Evolutionary conservation across 2,113 vertebrate species (phyloP), one percentile per base, ranked within the genome.

Genomic region (Protomyctophum bolini): DNA sequence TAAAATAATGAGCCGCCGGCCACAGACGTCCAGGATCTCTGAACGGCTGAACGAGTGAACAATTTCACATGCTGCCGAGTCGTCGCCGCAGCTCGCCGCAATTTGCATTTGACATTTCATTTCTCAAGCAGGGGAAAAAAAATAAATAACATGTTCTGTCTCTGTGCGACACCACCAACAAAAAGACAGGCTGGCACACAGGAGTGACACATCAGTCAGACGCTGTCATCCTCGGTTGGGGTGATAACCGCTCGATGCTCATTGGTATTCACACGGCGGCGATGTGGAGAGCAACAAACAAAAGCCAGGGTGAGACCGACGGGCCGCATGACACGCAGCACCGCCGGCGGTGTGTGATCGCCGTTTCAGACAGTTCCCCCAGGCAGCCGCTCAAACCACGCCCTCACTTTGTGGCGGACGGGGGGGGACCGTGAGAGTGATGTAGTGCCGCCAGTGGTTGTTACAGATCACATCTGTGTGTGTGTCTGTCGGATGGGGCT

Each of bases 71-170:
- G 10, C 45, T 77, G 74, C 83, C 81, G 77, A 86, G 72, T 63
- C 72, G 68, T 85, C 82, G 65, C 76, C 82, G 65, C 76, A 78
- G 68, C 55, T 75, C 70, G 21, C 21, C 1, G 2, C n/a, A 68
- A 88, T 87, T 80, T 84, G 70, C 80, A 83, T 86, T 75, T 85
- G 77, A 84, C 82, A 83, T 87, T 82, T 83, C 29, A 79, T 88
- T 88, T 87, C 59, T 64, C 58, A 49, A 63, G 45, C 73, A 66
- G 66, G 69, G 4, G 7, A 12, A 21, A 45, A 60, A 10, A 29
- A 21, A 45, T 4, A 8, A 12, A 79, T 78, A 79, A 86, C 50
- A 68, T 49, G 50, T 72, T 72, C 63, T 59, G 66, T 63, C 63
- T 52, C 15, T 71, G 64, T 33, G 59, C 33, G 33, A 41, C 33